Evolutionary conservation across 2,888 invertebrate genomes (phyloP).

Genomic region (Drosophila cracens): DNA sequence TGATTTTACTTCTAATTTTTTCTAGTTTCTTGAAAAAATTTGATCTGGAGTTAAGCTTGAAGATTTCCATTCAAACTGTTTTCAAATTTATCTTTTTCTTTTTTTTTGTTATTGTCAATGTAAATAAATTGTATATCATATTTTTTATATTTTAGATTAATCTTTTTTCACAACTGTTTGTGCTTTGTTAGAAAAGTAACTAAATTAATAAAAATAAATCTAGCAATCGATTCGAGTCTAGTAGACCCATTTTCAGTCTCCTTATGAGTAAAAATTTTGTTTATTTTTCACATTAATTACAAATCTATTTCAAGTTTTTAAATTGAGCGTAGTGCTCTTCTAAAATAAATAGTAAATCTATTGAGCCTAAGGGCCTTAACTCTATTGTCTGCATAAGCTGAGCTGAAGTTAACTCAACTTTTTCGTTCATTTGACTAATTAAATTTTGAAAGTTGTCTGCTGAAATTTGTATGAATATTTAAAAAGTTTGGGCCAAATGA

Average conservation of each 20-base stretch:
- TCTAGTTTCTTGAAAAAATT: neutral
- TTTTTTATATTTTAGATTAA: neutral
- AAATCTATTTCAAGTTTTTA: constrained; percentile 68
- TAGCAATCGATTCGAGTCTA: neutral
- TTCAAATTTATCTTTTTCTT: too few species aligned
- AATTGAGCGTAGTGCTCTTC: constrained; percentile 17
- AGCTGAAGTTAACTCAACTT: constrained; percentile 50
- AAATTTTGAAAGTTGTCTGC: constrained; percentile 69
- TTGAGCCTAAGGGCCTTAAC: constrained; percentile 22
- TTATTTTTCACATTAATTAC: constrained; percentile 61
- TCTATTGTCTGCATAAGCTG: constrained; percentile 38
- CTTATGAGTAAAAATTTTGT: constrained; percentile 8
- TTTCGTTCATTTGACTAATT: constrained; percentile 79
- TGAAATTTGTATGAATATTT: constrained; percentile 76
- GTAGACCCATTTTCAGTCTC: neutral
- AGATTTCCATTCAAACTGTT: too few species aligned
- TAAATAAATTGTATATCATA: too few species aligned
- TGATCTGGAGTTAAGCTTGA: too few species aligned
- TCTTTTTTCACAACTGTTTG: neutral
- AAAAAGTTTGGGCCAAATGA: constrained; percentile 69
- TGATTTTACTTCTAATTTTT: neutral
- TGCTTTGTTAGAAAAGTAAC: neutral
- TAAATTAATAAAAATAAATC: neutral
- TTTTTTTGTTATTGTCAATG: too few species aligned
- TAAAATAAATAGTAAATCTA: constrained; percentile 38